Base-by-base conservation (phyloP, 1,140 invertebrate genomes). In the Neotoxoptera formosana region DNA sequence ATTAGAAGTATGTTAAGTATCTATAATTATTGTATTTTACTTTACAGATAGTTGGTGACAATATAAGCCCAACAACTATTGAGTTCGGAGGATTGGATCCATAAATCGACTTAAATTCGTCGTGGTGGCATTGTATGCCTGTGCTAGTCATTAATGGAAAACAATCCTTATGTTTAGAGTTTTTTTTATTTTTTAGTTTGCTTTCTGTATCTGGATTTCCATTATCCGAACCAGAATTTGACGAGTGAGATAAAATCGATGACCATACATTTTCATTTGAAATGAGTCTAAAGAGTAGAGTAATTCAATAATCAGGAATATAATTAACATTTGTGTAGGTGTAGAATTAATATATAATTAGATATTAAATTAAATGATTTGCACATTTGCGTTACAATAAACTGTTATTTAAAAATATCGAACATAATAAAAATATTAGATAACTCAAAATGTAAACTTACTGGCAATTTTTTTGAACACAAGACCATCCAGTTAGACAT, bases 401-500 rank as follows among this genome's bases (percentile, higher is more conserved):
- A 14, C 11, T 30, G 11, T 67, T 67, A 25, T n/a, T n/a, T 30
- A 30, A 67, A 67, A 67, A 14, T 76, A 76, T n/a, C 17, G 4
- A 76, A 76, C 60, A n/a, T 14, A 20, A 7, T n/a, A 17, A n/a
- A n/a, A n/a, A 76, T n/a, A 76, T n/a, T 76, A 34, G 30, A 1
- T 76, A 17, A n/a, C 6, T 84, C 11, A 84, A 84, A 41, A 84
- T 25, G 0, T 23, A n/a, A 76, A 51, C 9, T 56, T 86, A 93
- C 91, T 51, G 48, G 76, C 91, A 93, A 45, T 93, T 41, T 30
- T 17, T 25, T n/a, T 36, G 81, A 17, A 93, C 41, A 41, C 91
- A 93, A 30, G 91, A 84, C 91, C 91, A 93, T 56, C 91, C 91
- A 41, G 91, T 93, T 1, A 93, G 34, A 45, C 91, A 93, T 14